Evolutionary conservation across 2,113 vertebrate genomes (phyloP).

Genomic region (Misgurnus anguillicaudatus): DNA sequence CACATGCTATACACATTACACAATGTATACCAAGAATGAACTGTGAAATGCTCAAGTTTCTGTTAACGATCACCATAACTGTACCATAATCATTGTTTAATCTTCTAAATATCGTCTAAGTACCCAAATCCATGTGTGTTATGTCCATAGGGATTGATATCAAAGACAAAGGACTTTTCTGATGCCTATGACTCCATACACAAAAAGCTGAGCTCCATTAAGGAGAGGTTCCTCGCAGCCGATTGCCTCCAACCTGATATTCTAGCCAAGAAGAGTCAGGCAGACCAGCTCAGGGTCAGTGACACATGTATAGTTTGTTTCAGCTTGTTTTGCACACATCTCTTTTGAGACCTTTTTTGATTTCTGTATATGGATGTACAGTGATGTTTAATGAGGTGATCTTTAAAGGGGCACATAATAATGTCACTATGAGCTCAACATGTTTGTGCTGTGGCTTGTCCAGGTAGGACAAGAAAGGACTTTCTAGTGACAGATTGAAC

Average conservation of each 20-base stretch:
- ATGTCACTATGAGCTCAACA: conserved; percentile 10
- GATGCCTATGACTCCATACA: conserved; percentile 70
- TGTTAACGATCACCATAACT: not conserved
- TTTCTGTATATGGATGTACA: conserved; percentile 10
- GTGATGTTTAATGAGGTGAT: conserved; percentile 31
- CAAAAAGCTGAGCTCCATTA: conserved; percentile 71
- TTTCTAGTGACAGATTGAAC: not conserved
- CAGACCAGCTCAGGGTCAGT: conserved; percentile 82
- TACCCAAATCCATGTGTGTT: not conserved
- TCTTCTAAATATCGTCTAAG: not conserved
- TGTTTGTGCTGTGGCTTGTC: not conserved
- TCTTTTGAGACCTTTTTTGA: conserved; percentile 16
- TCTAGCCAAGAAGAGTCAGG: conserved; percentile 83
- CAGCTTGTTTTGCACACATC: conserved; percentile 4
- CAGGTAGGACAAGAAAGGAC: not conserved
- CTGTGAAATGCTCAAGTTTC: too few species aligned
- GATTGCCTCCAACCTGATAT: conserved; percentile 77
- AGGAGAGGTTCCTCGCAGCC: conserved; percentile 66
- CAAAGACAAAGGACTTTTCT: conserved; percentile 81
- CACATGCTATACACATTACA: too few species aligned
- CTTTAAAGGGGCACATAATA: conserved; percentile 1
- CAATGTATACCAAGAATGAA: too few species aligned
- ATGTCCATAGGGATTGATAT: conserved; percentile 74
- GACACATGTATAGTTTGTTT: not conserved
- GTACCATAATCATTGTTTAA: not conserved